phyloP scores from a whole-genome alignment of 2,797 vertebrate species.

The Pterois miles region DNA sequence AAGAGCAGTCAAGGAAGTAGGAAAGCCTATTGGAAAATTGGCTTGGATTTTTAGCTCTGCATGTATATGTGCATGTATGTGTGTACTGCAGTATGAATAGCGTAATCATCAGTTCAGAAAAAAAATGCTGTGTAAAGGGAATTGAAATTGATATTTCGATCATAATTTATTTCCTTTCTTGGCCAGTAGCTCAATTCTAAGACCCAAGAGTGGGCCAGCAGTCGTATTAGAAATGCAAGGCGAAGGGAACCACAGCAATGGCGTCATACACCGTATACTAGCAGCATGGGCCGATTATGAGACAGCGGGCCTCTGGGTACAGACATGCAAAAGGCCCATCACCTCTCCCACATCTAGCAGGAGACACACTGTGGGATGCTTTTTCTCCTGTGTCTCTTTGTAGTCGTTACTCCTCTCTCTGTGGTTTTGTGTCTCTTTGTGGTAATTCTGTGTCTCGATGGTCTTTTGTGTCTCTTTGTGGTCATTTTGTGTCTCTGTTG shows the following conservation, averaged over 20 bases:
- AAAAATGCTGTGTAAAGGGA: constrained; percentile 50
- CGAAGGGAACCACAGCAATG: neutral
- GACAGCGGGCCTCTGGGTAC: neutral
- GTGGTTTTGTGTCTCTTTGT: neutral
- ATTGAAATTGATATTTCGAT: constrained; percentile 67
- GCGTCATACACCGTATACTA: neutral
- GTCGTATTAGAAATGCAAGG: constrained; percentile 44
- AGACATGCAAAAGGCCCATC: neutral
- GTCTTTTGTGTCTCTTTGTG: neutral
- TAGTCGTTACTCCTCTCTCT: neutral
- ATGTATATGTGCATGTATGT: neutral
- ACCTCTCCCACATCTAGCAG: neutral
- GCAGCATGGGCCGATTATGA: accelerated
- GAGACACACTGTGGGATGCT: neutral
- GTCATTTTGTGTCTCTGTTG: too few relatives aligned
- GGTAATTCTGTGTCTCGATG: too few relatives aligned
- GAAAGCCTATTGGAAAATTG: constrained; percentile 29
- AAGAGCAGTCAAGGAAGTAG: constrained; percentile 36
- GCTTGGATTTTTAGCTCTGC: constrained; percentile 25
- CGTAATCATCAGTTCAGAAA: constrained; percentile 59
- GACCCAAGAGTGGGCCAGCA: constrained; percentile 31
- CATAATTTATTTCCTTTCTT: constrained; percentile 58
- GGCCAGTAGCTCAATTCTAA: constrained; percentile 51
- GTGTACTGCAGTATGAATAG: constrained; percentile 29
- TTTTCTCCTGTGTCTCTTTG: neutral